A percentile compares a stretch with the other conserved stretches of the same genome.
Evolutionary conservation across 1,140 invertebrate genomes (phyloP).

Genomic region (Brachionus plicatilis): DNA sequence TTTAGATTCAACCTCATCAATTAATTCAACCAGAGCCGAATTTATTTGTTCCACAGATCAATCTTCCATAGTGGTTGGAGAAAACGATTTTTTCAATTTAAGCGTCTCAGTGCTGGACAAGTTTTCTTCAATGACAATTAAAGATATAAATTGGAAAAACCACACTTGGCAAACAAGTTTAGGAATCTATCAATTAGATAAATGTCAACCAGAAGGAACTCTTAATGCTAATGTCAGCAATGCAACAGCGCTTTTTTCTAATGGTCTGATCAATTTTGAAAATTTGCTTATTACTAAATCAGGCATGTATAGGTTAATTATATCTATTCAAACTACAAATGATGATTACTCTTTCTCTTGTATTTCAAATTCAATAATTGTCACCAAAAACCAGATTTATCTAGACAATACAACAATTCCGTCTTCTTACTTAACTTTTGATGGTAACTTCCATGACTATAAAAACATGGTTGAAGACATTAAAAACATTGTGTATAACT

Average conservation of each 20-base stretch:
- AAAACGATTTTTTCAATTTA: neutral
- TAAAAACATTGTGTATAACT: neutral
- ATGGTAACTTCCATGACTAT: neutral
- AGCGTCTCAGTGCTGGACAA: neutral
- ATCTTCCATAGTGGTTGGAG: neutral
- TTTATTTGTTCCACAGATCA: neutral
- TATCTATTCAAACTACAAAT: neutral
- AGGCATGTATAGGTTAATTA: neutral
- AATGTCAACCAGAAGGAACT: neutral
- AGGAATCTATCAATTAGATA: neutral
- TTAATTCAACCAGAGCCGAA: neutral
- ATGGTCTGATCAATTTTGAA: neutral
- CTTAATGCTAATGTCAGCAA: neutral
- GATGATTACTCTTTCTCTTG: slow-evolving; percentile 7
- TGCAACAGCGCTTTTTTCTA: neutral
- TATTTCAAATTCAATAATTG: neutral
- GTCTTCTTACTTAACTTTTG: neutral
- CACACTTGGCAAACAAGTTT: neutral
- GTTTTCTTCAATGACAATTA: neutral
- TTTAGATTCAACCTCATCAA: neutral
- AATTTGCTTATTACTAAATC: neutral
- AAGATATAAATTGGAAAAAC: neutral
- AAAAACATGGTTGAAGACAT: neutral
- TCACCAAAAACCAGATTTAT: neutral
- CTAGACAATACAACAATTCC: neutral